Evolutionary conservation across 2,888 invertebrate genomes (phyloP).

Genomic region (Drosophila monieri): DNA sequence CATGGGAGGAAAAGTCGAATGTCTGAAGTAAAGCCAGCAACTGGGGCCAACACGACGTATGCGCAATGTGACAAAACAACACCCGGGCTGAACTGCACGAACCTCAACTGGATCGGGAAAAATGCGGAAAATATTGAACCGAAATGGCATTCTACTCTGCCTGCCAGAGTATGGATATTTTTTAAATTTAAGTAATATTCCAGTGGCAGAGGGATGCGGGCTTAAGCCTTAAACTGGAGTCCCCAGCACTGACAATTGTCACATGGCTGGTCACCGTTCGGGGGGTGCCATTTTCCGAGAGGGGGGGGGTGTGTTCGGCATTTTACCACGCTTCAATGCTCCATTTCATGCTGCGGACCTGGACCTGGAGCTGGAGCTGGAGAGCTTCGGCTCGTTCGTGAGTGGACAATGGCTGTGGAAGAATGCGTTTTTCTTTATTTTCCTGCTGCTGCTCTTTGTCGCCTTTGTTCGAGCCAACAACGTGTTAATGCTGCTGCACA

Average conservation of each 20-base stretch:
- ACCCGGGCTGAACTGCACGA: constrained; percentile 4
- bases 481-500: constrained; percentile 68
- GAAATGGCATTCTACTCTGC: constrained; percentile 19
- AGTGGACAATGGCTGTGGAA: constrained; percentile 61
- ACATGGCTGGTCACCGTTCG: constrained; percentile 53
- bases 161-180: constrained; percentile 5
- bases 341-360: constrained; percentile 47
- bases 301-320: background rate
- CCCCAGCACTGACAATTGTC: constrained; percentile 68
- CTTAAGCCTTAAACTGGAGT: constrained; percentile 74
- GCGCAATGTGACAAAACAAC: constrained; percentile 53
- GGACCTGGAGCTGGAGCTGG: constrained; percentile 8
- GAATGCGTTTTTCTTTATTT: constrained; percentile 31
- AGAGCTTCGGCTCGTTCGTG: constrained; percentile 22
- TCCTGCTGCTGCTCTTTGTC: constrained; percentile 31
- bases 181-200: constrained; percentile 9
- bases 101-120: background rate
- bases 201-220: constrained; percentile 3
- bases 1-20: constrained; percentile 40
- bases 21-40: constrained; percentile 45
- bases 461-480: constrained; percentile 57
- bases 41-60: constrained; percentile 66
- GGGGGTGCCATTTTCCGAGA: background rate
- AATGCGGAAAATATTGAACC: constrained; percentile 26
- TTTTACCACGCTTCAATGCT: constrained; percentile 56